A percentile compares a stretch with the other conserved stretches of the same genome.
Conservation (phyloP, 2,797 vertebrate species). For the Kryptolebias ocellatus region DNA sequence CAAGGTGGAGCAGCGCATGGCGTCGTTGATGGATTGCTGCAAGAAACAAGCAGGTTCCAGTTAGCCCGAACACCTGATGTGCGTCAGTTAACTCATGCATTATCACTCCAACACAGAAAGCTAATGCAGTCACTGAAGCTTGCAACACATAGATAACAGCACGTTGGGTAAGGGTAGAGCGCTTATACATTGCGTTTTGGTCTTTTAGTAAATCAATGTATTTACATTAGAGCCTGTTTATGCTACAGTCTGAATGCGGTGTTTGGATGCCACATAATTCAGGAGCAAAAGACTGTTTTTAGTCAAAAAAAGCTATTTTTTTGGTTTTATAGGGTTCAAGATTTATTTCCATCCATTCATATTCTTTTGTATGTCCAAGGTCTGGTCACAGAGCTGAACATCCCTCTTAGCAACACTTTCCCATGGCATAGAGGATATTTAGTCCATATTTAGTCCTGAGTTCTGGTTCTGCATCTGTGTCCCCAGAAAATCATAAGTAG, state of each 20-base stretch:
- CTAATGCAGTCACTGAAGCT: constrained; percentile 33
- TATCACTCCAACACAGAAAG: constrained; percentile 19
- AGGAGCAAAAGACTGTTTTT: constrained; percentile 22
- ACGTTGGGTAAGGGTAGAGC: constrained; percentile 1
- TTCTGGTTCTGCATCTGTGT: no score
- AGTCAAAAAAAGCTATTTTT: constrained; percentile 38
- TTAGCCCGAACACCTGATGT: constrained; percentile 20
- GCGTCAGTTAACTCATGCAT: background rate
- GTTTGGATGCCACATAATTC: constrained; percentile 24
- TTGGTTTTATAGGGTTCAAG: constrained; percentile 23
- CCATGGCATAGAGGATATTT: no score
- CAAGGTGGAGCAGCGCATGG: constrained; percentile 96
- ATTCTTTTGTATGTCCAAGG: no score
- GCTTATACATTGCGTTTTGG: background rate
- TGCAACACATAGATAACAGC: constrained; percentile 11
- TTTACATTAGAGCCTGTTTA: constrained; percentile 27
- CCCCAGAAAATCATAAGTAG: no score
- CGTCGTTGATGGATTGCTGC: constrained; percentile 98
- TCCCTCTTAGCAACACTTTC: no score
- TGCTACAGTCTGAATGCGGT: constrained; percentile 39
- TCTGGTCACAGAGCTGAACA: no score
- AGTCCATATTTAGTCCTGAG: no score
- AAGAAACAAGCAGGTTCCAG: constrained; percentile 75
- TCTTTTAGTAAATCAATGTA: constrained; percentile 14
- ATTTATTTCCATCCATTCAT: no score